Percentiles rank a stretch among this genome's conserved stretches.
Evolutionary conservation across 2,113 vertebrate species (phyloP).

Genomic region (Syrrhaptes paradoxus): DNA sequence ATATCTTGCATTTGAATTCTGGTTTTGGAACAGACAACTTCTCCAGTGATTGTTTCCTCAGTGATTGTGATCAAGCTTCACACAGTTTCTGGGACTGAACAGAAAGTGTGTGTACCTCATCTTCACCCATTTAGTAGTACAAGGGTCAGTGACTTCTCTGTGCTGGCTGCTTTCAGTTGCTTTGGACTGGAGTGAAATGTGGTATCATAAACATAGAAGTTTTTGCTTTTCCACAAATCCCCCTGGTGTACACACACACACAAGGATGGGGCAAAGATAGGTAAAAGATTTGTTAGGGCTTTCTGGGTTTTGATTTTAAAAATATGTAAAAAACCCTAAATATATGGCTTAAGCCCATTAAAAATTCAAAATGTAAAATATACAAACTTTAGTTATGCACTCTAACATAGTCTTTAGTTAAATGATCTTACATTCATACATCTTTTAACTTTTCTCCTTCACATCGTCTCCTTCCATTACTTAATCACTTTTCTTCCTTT

Average conservation of each 20-base stretch:
- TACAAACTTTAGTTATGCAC: not conserved
- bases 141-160: not conserved
- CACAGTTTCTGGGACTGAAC: not conserved
- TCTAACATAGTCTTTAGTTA: not conserved
- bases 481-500: not conserved
- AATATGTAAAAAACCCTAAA: not conserved
- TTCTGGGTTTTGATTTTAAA: not conserved
- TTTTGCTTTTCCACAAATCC: not conserved
- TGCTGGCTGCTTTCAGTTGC: not conserved
- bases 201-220: not conserved
- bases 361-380: not conserved
- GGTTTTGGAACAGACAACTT: not conserved
- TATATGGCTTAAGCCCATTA: not conserved
- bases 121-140: not conserved
- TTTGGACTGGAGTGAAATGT: not conserved
- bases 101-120: not conserved
- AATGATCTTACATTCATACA: not conserved
- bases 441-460: no score
- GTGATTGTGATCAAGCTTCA: not conserved
- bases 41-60: not conserved
- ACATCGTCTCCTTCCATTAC: no score
- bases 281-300: not conserved
- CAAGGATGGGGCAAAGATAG: not conserved
- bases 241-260: no score
- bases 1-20: not conserved